Evolutionary conservation across 2,113 vertebrate species (phyloP).

Genomic region (Carassius auratus): DNA sequence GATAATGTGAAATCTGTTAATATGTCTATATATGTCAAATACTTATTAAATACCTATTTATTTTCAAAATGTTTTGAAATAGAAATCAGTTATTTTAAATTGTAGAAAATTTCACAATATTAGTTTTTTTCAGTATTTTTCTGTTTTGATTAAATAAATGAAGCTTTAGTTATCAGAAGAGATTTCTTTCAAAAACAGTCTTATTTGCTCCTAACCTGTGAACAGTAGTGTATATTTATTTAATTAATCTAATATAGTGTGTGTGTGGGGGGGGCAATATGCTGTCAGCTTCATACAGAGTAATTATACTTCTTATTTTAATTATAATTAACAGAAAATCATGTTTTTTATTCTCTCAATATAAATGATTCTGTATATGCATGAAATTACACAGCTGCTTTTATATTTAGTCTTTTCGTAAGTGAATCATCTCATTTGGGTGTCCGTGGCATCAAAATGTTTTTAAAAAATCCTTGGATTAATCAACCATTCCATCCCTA

Average conservation of each 20-base stretch:
- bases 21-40: neutral
- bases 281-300: too few species aligned
- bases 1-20: neutral
- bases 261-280: neutral
- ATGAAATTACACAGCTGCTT: neutral
- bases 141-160: neutral
- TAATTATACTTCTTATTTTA: too few species aligned
- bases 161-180: neutral
- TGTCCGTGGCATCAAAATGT: neutral
- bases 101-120: neutral
- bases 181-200: neutral
- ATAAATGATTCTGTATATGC: too few species aligned
- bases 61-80: too few species aligned
- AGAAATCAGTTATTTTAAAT: too few species aligned
- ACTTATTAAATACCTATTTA: too few species aligned
- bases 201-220: neutral
- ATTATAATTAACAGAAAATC: too few species aligned
- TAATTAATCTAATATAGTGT: neutral
- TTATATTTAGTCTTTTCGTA: neutral
- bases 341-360: too few species aligned
- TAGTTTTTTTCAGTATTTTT: neutral
- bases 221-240: neutral
- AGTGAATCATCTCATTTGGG: neutral
- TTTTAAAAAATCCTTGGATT: neutral
- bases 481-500: neutral